A percentile compares a stretch with the other conserved stretches of the same genome.
phyloP scores from a whole-genome alignment of 2,888 invertebrate genomes.

The Miltochrista miniata region DNA sequence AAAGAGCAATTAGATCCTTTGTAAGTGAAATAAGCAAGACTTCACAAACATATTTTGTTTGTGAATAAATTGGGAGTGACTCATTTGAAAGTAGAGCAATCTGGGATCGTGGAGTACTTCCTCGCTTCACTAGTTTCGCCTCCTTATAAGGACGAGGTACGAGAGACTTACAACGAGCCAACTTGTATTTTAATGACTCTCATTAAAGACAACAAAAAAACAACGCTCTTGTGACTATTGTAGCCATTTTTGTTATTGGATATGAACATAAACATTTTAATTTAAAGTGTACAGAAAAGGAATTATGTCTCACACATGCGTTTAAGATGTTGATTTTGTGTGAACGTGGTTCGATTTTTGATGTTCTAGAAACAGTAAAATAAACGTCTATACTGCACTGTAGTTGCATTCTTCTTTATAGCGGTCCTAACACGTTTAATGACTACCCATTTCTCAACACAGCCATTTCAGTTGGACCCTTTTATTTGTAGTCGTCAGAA shows the following conservation, averaged over 20 bases:
- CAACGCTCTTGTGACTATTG: conserved; percentile 17
- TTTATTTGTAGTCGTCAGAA: conserved; percentile 55
- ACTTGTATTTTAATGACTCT: conserved; percentile 32
- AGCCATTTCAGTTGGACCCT: conserved; percentile 54
- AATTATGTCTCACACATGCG: conserved; percentile 10
- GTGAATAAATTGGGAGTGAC: conserved; percentile 25
- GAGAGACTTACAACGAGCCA: conserved; percentile 22
- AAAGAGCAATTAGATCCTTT: conserved; percentile 36
- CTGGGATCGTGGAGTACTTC: conserved; percentile 20
- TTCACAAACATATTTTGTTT: conserved; percentile 22
- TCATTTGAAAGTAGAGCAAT: conserved; percentile 27
- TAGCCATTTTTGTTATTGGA: neutral
- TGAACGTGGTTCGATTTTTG: conserved; percentile 14
- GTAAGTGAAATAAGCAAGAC: conserved; percentile 25
- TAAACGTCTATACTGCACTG: conserved; percentile 22
- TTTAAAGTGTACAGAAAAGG: conserved; percentile 21
- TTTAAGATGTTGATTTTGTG: conserved; percentile 16
- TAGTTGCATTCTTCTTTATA: conserved; percentile 50
- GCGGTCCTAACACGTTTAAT: conserved; percentile 55
- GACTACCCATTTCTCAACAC: conserved; percentile 52
- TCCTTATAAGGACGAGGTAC: conserved; percentile 38
- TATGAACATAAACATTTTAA: conserved; percentile 14
- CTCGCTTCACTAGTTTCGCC: conserved; percentile 29
- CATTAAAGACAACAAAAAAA: conserved; percentile 25
- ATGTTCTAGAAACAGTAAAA: conserved; percentile 14